Evolutionary conservation across 1,140 invertebrate genomes (phyloP).

Genomic region (Goniozus legneri): DNA sequence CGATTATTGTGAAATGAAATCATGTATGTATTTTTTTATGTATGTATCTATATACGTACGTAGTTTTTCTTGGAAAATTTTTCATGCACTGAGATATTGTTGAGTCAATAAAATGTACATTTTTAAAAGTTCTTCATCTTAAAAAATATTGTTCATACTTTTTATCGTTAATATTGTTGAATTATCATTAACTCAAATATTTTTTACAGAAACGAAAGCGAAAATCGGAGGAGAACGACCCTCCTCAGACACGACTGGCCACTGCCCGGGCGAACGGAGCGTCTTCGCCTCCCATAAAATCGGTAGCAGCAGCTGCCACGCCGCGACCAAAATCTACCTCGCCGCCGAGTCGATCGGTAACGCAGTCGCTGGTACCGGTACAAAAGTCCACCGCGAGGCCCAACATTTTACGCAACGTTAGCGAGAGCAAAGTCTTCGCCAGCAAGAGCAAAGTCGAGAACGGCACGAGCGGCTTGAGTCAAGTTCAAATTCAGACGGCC

Average conservation of each 20-base stretch:
- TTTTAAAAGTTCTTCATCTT: not conserved
- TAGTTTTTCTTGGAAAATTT: too few relatives aligned
- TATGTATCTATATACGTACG: not conserved
- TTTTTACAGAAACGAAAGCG: constrained; percentile 55
- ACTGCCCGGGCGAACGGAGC: constrained; percentile 44
- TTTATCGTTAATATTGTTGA: too few relatives aligned
- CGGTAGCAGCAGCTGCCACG: constrained; percentile 6
- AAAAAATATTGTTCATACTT: not conserved
- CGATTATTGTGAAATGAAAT: too few relatives aligned
- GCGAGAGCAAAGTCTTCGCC: constrained; percentile 28
- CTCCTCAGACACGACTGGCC: constrained; percentile 55
- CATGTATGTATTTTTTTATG: not conserved
- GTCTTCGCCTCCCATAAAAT: constrained; percentile 36
- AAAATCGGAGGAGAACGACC: constrained; percentile 34
- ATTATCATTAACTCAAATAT: too few relatives aligned
- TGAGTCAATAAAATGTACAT: too few relatives aligned
- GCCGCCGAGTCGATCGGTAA: constrained; percentile 18
- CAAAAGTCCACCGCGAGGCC: constrained; percentile 30
- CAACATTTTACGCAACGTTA: constrained; percentile 36
- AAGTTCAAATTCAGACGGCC: constrained; percentile 34
- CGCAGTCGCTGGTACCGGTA: constrained; percentile 31
- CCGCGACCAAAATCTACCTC: constrained; percentile 23
- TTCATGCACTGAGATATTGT: too few relatives aligned
- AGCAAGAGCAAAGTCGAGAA: constrained; percentile 30
- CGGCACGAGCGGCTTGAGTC: constrained; percentile 25